Evolutionary conservation across 2,888 invertebrate species (phyloP).

Genomic region (Trissonchulus latispiculum): DNA sequence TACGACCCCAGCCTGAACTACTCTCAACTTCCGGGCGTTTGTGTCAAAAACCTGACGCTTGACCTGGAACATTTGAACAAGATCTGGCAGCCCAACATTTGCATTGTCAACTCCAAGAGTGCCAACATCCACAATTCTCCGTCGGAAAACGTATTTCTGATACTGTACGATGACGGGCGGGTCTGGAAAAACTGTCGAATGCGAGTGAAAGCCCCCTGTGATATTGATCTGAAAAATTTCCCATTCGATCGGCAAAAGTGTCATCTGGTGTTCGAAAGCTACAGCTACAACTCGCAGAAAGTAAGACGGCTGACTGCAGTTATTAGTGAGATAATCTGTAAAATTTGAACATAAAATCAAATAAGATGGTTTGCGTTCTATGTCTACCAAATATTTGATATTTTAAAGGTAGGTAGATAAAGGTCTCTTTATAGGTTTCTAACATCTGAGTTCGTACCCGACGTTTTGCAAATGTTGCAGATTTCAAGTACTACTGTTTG

Average conservation of each 20-base stretch:
- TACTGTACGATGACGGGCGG: constrained; percentile 6
- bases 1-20: constrained; percentile 5
- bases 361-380: too few species aligned
- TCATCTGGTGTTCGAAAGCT: constrained; percentile 2
- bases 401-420: too few species aligned
- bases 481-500: too few species aligned
- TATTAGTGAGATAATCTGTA: too few species aligned
- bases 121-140: background rate
- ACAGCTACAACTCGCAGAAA: constrained; percentile 2
- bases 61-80: constrained; percentile 20
- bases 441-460: too few species aligned
- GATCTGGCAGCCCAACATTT: constrained; percentile 16
- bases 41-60: constrained; percentile 13
- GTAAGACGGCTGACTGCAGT: background rate
- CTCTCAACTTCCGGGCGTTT: background rate
- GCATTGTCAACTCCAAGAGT: constrained; percentile 13
- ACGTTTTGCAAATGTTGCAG: too few species aligned
- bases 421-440: too few species aligned
- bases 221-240: background rate
- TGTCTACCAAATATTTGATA: too few species aligned
- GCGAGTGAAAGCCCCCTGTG: background rate
- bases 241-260: constrained; percentile 3
- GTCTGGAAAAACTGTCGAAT: constrained; percentile 8
- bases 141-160: constrained; percentile 7
- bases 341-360: too few species aligned